Evolutionary conservation across 2,113 vertebrate genomes (phyloP).

Genomic region (Pyrgilauda ruficollis): DNA sequence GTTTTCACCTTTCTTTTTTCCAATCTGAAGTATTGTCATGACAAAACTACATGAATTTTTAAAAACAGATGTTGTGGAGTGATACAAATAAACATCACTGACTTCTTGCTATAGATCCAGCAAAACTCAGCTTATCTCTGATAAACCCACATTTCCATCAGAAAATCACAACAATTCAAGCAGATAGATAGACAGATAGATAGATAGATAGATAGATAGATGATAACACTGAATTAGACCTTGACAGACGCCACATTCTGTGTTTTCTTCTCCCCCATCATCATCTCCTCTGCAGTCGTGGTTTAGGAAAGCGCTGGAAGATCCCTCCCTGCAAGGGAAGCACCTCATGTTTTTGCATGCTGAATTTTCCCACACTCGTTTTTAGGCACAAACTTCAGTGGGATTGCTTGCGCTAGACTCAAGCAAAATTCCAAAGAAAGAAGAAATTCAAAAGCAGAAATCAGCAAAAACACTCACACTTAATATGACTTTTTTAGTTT

Average conservation of each 20-base stretch:
- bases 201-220: background rate
- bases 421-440: background rate
- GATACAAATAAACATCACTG: background rate
- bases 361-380: background rate
- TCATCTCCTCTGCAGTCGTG: fast-evolving
- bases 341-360: background rate
- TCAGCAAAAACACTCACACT: fast-evolving
- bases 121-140: background rate
- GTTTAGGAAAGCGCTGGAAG: background rate
- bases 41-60: background rate
- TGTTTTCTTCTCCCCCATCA: background rate
- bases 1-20: background rate
- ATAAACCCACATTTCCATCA: background rate
- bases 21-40: background rate
- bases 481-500: background rate
- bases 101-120: background rate
- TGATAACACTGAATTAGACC: background rate
- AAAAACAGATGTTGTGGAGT: background rate
- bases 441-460: background rate
- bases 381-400: fast-evolving
- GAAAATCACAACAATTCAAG: background rate
- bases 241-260: background rate
- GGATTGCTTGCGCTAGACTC: background rate
- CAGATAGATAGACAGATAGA: background rate
- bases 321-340: background rate